phyloP scores from a whole-genome alignment of 2,797 vertebrate genomes.

The Borostomias antarcticus region DNA sequence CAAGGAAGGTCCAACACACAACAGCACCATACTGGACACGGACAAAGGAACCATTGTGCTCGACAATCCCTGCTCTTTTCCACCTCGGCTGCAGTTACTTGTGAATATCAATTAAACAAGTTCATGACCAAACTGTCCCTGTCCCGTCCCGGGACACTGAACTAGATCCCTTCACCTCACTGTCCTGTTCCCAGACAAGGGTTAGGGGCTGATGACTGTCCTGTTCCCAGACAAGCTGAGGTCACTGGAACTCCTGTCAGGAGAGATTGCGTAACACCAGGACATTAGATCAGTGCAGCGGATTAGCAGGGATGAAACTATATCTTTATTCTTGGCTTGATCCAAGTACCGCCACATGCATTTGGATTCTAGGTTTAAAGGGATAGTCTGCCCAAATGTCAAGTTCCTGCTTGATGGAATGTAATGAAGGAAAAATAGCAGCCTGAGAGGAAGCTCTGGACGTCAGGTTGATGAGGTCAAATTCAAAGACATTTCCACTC shows the following conservation, averaged over 20 bases:
- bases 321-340: neutral
- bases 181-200: neutral
- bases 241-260: conserved; percentile 4
- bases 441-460: no score
- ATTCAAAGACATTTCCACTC: no score
- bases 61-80: neutral
- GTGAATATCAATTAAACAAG: conserved; percentile 13
- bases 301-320: neutral
- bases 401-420: no score
- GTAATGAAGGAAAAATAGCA: no score
- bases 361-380: no score
- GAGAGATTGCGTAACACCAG: neutral
- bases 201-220: no score
- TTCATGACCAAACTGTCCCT: conserved; percentile 3
- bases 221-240: neutral
- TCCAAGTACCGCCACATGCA: no score
- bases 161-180: conserved; percentile 11
- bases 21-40: neutral
- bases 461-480: no score
- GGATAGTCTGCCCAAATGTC: no score
- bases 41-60: conserved; percentile 8
- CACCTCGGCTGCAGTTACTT: neutral
- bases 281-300: neutral
- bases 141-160: neutral
- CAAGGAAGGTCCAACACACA: neutral